Percentiles rank a stretch among this genome's conserved stretches.
Evolutionary conservation across 2,888 invertebrate genomes (phyloP).

Genomic region (Polyommatus iphigenia): DNA sequence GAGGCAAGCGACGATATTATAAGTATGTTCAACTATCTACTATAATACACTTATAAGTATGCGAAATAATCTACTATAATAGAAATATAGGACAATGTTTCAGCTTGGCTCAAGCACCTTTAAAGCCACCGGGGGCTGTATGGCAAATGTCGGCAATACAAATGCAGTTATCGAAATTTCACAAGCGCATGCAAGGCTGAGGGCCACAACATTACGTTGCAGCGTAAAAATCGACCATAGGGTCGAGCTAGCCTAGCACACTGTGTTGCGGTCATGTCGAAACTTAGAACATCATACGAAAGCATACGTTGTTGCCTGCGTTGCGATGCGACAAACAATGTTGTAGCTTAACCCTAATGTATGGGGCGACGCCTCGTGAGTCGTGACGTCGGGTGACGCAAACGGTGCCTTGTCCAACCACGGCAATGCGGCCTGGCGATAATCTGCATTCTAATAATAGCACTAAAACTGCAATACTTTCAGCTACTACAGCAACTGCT

Average conservation of each 20-base stretch:
- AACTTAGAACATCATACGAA: too few relatives aligned
- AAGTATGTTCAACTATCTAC: too few relatives aligned
- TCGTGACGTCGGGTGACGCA: conserved; percentile 45
- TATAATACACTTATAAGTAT: too few relatives aligned
- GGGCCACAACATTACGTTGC: too few relatives aligned
- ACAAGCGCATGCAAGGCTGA: conserved; percentile 26
- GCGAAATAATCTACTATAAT: not conserved
- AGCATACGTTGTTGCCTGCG: too few relatives aligned
- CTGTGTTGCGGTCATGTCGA: too few relatives aligned
- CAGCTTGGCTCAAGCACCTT: not conserved
- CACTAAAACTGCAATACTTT: not conserved
- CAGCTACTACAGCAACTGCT: too few relatives aligned
- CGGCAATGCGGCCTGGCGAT: conserved; percentile 59
- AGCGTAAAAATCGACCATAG: too few relatives aligned
- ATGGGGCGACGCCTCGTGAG: conserved; percentile 12
- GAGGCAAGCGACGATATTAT: too few relatives aligned
- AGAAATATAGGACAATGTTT: not conserved
- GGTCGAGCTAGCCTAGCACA: too few relatives aligned
- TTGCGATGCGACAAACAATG: too few relatives aligned
- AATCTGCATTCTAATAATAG: conserved; percentile 54
- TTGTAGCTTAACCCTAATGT: not conserved
- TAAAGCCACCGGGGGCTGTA: not conserved
- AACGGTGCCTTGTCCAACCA: conserved; percentile 52
- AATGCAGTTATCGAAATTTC: conserved; percentile 5
- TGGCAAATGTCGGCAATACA: not conserved